A percentile compares a stretch with the other conserved stretches of the same genome.
phyloP scores from a whole-genome alignment of 2,113 vertebrate genomes.

The Ptyas mucosa region DNA sequence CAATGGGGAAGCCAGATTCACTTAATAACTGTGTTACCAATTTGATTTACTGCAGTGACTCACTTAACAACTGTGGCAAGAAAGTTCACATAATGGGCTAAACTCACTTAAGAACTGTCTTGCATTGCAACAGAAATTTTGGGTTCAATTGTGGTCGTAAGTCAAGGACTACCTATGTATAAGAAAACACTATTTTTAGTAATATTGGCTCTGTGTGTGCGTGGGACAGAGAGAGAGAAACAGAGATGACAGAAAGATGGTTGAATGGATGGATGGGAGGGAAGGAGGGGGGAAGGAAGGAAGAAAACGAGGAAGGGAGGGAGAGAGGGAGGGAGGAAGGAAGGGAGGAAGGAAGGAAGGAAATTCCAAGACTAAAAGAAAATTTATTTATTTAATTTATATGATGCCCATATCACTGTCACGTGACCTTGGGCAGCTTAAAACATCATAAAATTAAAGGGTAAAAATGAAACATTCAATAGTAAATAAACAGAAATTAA shows the following conservation, averaged over 20 bases:
- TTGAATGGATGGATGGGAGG: no score
- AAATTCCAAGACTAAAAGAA: no score
- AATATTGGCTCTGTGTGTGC: neutral
- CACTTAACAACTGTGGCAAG: neutral
- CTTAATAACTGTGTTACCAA: neutral
- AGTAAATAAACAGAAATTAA: no score
- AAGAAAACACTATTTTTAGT: neutral
- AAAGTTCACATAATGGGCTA: neutral
- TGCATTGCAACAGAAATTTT: neutral
- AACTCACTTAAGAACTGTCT: neutral
- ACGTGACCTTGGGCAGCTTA: no score
- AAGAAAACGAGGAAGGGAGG: fast-evolving
- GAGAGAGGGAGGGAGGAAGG: no score
- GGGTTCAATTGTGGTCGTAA: neutral
- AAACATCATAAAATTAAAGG: no score
- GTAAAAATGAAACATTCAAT: no score
- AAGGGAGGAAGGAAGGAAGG: no score
- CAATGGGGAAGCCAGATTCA: neutral
- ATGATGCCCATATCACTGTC: no score
- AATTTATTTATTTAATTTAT: no score
- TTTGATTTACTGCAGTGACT: neutral
- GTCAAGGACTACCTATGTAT: neutral
- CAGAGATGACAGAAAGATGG: no score
- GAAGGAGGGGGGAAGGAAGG: fast-evolving
- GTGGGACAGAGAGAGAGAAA: no score